Base-by-base conservation (phyloP, 2,113 vertebrate species). In the Ailuropoda melanoleuca region DNA sequence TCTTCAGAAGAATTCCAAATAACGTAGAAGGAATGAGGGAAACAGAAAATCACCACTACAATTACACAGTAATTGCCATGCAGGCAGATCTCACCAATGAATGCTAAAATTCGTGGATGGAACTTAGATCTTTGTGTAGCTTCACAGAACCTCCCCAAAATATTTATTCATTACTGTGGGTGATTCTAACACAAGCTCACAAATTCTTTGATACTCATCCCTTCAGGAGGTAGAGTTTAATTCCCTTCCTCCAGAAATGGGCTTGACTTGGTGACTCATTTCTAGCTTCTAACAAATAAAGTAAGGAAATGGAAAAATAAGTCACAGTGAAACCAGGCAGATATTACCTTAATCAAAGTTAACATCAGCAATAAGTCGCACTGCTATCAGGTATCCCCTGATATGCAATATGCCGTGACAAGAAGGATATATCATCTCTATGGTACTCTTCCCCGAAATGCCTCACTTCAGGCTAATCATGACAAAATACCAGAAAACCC, bases 1-100 rank as follows among this genome's bases (percentile, higher is more conserved):
- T 80, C 75, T 62, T 81, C 7, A 75, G 55, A 91, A 94, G 68
- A 92, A 96, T 81, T 96, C 55, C 55, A 64, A 88, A 80, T 77
- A 68, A 78, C 37, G 29, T 18, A 80, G 50, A 64, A 75, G 13
- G 19, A 88, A 88, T 56, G 31, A 60, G 29, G 37, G 11, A 83
- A 70, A 68, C 0, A 91, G 58, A 68, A 75, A 86, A 87, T 68
- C 75, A 68, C 39, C 8, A 56, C 68, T n/a, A 70, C 21, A 72
- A 24, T 10, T 39, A 26, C 23, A 83, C 2, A 74, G 8, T 86
- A 62, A 83, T 3, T 88, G 26, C 26, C 55, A 3, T 56, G 13
- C 34, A 74, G 17, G 48, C 23, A 87, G 88, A n/a, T 81, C 24
- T 89, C 62, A 86, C 31, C 37, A 4, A 75, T 11, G 8, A 75